Base-by-base conservation (phyloP, 2,888 invertebrate genomes). In the Pharmacophagus antenor region DNA sequence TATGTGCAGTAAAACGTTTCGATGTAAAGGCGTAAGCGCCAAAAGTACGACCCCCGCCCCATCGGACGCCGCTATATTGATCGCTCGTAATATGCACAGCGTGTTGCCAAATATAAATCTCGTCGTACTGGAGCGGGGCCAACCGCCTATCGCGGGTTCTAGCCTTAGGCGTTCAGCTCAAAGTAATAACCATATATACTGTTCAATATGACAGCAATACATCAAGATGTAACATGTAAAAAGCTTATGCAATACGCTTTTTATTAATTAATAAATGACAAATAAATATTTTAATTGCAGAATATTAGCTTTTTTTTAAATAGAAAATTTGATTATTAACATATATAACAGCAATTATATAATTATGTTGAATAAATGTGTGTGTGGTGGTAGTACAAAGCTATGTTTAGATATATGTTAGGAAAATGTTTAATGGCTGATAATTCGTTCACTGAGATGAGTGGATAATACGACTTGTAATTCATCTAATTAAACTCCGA, bases 71-170 rank as follows among this genome's bases (percentile, higher is more conserved):
- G 64, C 67, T 66, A 65, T 76, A 76, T 76, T 70, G 77, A 75
- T 73, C 72, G 64, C 27, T 1, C 22, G 58, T 58, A 70, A 66
- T 76, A 75, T 79, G 76, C 72, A 76, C 77, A 78, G 79, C 74
- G 71, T 72, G 67, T 66, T 60, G 68, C 64, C 60, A 67, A 68
- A 73, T 74, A 84, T 84, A 82, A 84, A 85, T 84, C 82, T 78
- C 65, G 65, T 68, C 79, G 80, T 58, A 46, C 77, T 85, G 87
- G 87, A 82, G 49, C 42, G 25, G 53, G 21, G 82, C 86, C 86
- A 85, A 76, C 64, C 64, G 63, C 62, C 66, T 66, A 69, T 71
- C 70, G 67, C 51, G 42, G 20, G 52, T 63, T 66, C 60, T 56
- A 63, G 68, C 71, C 68, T 66, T 65, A 65, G 71, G 69, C 67